A percentile compares a stretch with the other conserved stretches of the same genome.
Evolutionary conservation across 2,113 vertebrate genomes (phyloP).

Genomic region (Eublepharis macularius): DNA sequence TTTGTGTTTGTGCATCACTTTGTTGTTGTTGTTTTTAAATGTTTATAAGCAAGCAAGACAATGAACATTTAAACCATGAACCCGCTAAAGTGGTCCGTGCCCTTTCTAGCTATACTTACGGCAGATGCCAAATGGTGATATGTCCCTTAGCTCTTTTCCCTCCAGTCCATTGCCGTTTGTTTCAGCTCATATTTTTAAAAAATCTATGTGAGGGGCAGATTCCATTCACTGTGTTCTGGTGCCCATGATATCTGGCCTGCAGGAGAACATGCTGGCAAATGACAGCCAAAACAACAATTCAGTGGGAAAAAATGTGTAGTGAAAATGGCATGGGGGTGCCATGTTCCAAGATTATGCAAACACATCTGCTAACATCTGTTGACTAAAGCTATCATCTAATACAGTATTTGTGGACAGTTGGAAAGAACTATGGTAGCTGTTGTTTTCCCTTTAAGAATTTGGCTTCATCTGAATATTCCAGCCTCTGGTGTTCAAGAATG

Average conservation of each 20-base stretch:
- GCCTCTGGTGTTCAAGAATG: conserved; percentile 13
- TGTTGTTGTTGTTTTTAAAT: no score
- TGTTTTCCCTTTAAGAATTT: conserved; percentile 44
- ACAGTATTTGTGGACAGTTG: conserved; percentile 25
- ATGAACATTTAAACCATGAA: background rate
- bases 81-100: background rate
- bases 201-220: background rate
- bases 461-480: conserved; percentile 35
- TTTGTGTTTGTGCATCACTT: no score
- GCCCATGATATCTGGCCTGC: background rate
- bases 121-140: background rate
- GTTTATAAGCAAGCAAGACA: no score
- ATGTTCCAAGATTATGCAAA: background rate
- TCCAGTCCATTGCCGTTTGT: background rate
- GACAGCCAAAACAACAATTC: background rate
- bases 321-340: background rate
- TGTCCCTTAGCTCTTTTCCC: background rate
- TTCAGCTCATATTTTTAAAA: background rate
- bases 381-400: conserved; percentile 2
- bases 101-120: background rate
- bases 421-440: conserved; percentile 41
- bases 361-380: conserved; percentile 40
- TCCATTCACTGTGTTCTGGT: background rate
- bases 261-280: conserved; percentile 18
- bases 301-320: background rate